Percentiles rank a stretch among this genome's conserved stretches.
These are phyloP conservation scores for Condylura cristata DNA, from an alignment of 2,113 vertebrate genomes.

Conservation along the genomic window DNA sequence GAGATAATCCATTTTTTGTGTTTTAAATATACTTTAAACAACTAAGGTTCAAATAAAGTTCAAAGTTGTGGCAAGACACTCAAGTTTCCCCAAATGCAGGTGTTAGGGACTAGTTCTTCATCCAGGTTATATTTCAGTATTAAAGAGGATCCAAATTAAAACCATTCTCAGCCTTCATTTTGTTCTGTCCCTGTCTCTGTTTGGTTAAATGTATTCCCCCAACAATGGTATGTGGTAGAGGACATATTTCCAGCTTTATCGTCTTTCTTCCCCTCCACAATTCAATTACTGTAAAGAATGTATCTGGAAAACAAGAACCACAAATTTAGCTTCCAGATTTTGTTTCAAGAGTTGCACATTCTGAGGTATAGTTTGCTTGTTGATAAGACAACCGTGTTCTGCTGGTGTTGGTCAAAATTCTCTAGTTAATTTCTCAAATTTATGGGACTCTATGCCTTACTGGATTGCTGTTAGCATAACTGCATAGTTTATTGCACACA, in stretches of 20 bases:
- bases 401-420: neutral
- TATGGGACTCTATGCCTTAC: neutral
- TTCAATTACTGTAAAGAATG: neutral
- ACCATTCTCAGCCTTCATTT: neutral
- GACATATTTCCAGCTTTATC: neutral
- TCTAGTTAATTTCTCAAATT: neutral
- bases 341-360: neutral
- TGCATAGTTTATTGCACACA: neutral
- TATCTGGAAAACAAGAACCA: neutral
- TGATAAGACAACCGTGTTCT: neutral
- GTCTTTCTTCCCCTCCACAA: neutral
- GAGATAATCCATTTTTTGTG: neutral
- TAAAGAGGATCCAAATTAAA: neutral
- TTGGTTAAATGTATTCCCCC: neutral
- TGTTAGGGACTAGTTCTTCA: neutral
- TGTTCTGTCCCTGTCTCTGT: neutral
- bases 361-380: neutral
- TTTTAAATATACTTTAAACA: conserved; percentile 17
- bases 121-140: conserved; percentile 36
- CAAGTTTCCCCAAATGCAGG: neutral
- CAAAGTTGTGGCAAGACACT: neutral
- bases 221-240: conserved; percentile 22
- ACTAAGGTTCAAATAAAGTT: conserved; percentile 55
- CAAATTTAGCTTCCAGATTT: neutral
- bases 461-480: neutral